A percentile compares a stretch with the other conserved stretches of the same genome.
These are phyloP conservation scores for Sebastes minor DNA, from an alignment of 2,797 vertebrate species.

Conservation along the genomic window DNA sequence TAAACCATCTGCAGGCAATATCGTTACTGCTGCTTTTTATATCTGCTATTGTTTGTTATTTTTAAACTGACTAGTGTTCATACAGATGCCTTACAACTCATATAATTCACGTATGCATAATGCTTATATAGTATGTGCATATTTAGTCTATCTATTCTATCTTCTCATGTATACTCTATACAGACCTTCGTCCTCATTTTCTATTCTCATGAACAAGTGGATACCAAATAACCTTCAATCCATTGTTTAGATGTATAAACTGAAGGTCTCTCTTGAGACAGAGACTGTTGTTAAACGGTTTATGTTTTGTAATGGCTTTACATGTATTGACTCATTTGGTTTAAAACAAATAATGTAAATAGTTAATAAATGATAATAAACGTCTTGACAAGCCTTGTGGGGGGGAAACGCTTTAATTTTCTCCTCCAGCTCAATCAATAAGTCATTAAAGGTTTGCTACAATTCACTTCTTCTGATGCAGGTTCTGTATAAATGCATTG, in stretches of 20 bases:
- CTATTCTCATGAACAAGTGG: neutral
- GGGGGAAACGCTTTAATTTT: conserved; percentile 10
- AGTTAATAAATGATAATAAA: neutral
- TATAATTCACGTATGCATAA: no score
- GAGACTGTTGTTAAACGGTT: neutral
- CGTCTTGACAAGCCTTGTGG: neutral
- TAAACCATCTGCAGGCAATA: no score
- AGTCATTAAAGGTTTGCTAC: conserved; percentile 21
- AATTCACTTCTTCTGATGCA: conserved; percentile 20
- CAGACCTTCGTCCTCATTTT: neutral
- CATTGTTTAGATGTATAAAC: neutral
- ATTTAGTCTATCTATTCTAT: no score
- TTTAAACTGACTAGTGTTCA: no score
- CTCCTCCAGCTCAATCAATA: conserved; percentile 40
- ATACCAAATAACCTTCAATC: neutral
- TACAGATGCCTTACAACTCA: no score
- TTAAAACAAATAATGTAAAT: neutral
- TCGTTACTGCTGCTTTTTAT: no score
- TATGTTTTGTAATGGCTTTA: neutral
- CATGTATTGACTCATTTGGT: neutral
- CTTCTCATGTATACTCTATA: no score
- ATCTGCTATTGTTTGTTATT: no score
- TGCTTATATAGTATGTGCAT: neutral
- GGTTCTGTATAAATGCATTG: neutral
- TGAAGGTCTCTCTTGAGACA: neutral